These are phyloP conservation scores for Apodemia duryi DNA, from an alignment of 2,888 invertebrate genomes.

Conservation along the genomic window DNA sequence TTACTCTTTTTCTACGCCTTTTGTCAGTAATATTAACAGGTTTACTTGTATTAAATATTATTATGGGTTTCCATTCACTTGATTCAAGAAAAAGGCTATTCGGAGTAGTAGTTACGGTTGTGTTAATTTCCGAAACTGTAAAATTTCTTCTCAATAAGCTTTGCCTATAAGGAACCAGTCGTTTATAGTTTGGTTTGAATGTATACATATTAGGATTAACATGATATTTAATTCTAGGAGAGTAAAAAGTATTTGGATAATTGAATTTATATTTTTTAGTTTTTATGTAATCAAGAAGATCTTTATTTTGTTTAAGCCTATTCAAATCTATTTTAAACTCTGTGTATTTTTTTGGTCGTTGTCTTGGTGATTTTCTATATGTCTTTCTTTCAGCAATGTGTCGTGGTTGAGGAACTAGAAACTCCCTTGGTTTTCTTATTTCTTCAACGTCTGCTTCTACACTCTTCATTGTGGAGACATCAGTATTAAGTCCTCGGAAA, in stretches of 20 bases:
- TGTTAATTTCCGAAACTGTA: slow-evolving; percentile 32
- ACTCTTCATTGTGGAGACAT: slow-evolving; percentile 55
- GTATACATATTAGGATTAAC: slow-evolving; percentile 55
- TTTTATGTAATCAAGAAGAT: slow-evolving; percentile 64
- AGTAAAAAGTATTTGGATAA: slow-evolving; percentile 64
- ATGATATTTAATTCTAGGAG: slow-evolving; percentile 65
- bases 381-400: slow-evolving; percentile 65
- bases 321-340: slow-evolving; percentile 63
- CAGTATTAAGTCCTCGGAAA: slow-evolving; percentile 62
- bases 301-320: slow-evolving; percentile 65
- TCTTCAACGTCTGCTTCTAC: slow-evolving; percentile 46
- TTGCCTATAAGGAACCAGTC: slow-evolving; percentile 49
- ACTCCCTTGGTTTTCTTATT: slow-evolving; percentile 56
- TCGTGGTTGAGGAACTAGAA: slow-evolving; percentile 64
- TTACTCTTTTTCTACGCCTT: slow-evolving; percentile 37
- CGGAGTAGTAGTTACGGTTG: slow-evolving; percentile 28
- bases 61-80: slow-evolving; percentile 63
- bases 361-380: slow-evolving; percentile 44
- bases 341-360: slow-evolving; percentile 60
- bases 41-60: slow-evolving; percentile 40
- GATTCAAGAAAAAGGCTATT: slow-evolving; percentile 32
- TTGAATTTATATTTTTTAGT: slow-evolving; percentile 71
- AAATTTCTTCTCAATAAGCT: slow-evolving; percentile 37
- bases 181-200: slow-evolving; percentile 50
- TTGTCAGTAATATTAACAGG: slow-evolving; percentile 35